Base-by-base conservation (phyloP, 2,888 invertebrate genomes). In the Rosalia funebris region DNA sequence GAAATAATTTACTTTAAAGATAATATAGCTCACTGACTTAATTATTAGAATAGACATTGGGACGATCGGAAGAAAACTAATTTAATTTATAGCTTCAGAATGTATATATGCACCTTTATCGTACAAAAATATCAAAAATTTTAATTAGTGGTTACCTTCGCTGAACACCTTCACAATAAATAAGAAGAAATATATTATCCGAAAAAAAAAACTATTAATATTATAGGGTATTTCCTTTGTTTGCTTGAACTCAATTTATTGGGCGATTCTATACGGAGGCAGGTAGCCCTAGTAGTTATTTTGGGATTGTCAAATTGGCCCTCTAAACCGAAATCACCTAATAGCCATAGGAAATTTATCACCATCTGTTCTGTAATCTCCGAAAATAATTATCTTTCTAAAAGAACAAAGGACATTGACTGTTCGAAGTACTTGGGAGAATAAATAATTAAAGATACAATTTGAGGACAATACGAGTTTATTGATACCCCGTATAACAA, bases 161-260 rank as follows among this genome's bases (percentile, higher is more conserved):
- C 25, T 7, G 25, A 25, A 25, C 25, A 5, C 25, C 25, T 25
- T 25, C 4, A 5, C 25, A n/a, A 25, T 25, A 25, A 25, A 25
- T 25, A 25, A 25, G 4, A 7, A 7, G 25, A 25, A 25, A 25
- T 7, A 7, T 25, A 25, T 25, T 25, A 7, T 7, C 25, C 7
- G 4, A 25, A 3, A 25, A n/a, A 25, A 25, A 7, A 25, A 25
- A 25, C 25, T 25, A 25, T 25, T 25, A 25, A 25, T 25, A 25
- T 25, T 25, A 25, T 25, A 7, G 25, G 25, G 25, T 44, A 19
- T 11, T 19, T 25, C 20, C 25, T 50, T 50, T 50, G 50, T 50
- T 39, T 39, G 39, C 15, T 12, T 20, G 37, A 39, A 50, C 25
- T 50, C 37, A 50, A 50, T 50, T 50, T 50, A 50, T 50, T 39